These are phyloP conservation scores for Vireo griseus DNA, from an alignment of 2,797 vertebrate genomes.

Conservation along the genomic window DNA sequence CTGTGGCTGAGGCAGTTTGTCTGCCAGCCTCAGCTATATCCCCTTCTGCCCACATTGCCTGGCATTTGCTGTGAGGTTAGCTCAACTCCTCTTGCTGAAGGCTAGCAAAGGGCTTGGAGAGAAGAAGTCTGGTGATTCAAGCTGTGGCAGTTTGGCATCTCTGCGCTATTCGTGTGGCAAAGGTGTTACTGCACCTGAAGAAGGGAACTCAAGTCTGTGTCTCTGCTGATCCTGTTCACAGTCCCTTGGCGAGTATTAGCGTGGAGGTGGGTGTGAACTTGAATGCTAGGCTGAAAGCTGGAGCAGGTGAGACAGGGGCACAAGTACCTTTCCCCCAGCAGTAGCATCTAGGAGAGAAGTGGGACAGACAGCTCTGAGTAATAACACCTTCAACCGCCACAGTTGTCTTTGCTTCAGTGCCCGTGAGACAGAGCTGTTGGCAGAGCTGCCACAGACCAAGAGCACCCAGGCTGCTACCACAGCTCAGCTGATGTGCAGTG, in stretches of 20 bases:
- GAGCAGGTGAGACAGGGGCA: not conserved
- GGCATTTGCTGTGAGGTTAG: constrained; percentile 53
- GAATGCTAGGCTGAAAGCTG: not conserved
- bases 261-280: not conserved
- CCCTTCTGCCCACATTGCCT: not conserved
- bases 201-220: not conserved
- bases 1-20: not conserved
- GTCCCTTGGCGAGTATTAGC: not conserved
- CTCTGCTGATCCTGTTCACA: not conserved
- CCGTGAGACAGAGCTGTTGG: constrained; percentile 4
- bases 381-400: constrained; percentile 49
- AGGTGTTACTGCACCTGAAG: not conserved
- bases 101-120: constrained; percentile 47
- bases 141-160: constrained; percentile 28
- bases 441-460: not conserved
- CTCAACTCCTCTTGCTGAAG: not conserved
- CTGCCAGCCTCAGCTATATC: not conserved
- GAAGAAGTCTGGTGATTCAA: constrained; percentile 15
- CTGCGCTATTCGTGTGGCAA: not conserved
- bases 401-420: constrained; percentile 37
- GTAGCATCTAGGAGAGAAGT: constrained; percentile 36
- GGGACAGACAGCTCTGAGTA: constrained; percentile 62
- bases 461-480: not conserved
- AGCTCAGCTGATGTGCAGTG: constrained; percentile 35
- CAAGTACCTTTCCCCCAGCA: not conserved